These are phyloP conservation scores for Aldrovandia affinis DNA, from an alignment of 2,797 vertebrate genomes.

Conservation along the genomic window DNA sequence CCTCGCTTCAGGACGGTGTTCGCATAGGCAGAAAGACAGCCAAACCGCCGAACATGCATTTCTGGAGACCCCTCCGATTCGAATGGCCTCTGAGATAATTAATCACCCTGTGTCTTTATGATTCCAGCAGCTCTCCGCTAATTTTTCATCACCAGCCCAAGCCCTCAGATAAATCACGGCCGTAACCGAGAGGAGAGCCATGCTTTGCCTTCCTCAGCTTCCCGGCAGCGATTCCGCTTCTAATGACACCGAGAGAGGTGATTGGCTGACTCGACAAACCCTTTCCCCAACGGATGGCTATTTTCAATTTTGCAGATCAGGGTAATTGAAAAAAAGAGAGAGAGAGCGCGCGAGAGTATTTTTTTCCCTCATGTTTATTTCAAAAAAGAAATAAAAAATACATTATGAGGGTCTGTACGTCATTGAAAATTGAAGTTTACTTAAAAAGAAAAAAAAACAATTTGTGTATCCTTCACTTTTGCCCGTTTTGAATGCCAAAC, in stretches of 20 bases:
- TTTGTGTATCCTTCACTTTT: too few relatives aligned
- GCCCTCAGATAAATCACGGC: neutral
- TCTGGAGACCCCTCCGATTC: neutral
- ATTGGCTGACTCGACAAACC: neutral
- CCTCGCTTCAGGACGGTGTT: neutral
- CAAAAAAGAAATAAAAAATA: neutral
- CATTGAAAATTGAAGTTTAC: too few relatives aligned
- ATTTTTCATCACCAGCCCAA: neutral
- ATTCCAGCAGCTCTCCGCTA: neutral
- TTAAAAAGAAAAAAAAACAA: too few relatives aligned
- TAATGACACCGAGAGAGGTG: constrained; percentile 12
- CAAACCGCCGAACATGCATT: neutral
- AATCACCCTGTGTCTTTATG: neutral
- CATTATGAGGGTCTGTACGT: neutral
- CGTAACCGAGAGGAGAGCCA: neutral
- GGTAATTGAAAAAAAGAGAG: neutral
- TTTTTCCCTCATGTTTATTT: neutral
- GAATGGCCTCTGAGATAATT: neutral
- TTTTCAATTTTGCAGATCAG: neutral
- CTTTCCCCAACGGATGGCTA: neutral
- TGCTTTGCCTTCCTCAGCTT: neutral
- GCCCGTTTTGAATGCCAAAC: too few relatives aligned
- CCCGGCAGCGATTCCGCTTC: constrained; percentile 16
- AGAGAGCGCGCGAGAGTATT: too few relatives aligned
- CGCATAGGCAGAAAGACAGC: neutral